Conservation (phyloP, 2,888 invertebrate genomes). For the Clusia tigrina region DNA sequence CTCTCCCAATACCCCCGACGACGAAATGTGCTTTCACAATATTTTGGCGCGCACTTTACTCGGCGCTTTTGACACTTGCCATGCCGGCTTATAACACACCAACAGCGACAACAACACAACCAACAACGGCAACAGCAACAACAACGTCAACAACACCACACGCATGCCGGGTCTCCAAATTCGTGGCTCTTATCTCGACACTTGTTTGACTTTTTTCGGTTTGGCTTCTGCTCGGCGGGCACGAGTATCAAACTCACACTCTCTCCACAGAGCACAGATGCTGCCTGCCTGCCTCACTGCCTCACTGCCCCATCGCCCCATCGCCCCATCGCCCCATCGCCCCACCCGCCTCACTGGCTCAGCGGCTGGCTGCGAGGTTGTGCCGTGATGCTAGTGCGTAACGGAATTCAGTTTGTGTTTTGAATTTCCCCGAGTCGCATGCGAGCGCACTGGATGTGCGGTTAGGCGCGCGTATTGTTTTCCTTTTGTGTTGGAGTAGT, state of each 20-base stretch:
- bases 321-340: no score
- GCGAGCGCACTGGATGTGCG: constrained; percentile 41
- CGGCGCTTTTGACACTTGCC: no score
- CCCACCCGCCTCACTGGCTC: constrained; percentile 32
- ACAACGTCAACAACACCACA: no score
- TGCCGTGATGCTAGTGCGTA: constrained; percentile 36
- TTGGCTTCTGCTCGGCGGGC: no score
- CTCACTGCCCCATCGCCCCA: no score
- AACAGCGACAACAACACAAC: no score
- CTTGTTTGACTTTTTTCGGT: constrained; percentile 5
- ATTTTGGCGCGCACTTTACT: no score
- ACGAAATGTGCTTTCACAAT: no score
- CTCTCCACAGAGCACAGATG: neutral
- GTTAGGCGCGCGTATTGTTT: constrained; percentile 30
- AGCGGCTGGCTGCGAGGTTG: constrained; percentile 23
- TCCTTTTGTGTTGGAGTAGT: constrained; percentile 31
- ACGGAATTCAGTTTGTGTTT: constrained; percentile 56
- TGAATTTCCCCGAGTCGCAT: constrained; percentile 59
- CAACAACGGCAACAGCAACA: no score
- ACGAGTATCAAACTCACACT: constrained; percentile 4
- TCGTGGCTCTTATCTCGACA: constrained; percentile 1
- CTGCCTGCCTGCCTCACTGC: constrained; percentile 1
- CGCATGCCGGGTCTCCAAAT: constrained; percentile 7
- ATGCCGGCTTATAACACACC: no score
- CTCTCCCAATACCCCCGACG: no score